Evolutionary conservation across 2,797 vertebrate genomes (phyloP).

Genomic region (Acomys russatus): DNA sequence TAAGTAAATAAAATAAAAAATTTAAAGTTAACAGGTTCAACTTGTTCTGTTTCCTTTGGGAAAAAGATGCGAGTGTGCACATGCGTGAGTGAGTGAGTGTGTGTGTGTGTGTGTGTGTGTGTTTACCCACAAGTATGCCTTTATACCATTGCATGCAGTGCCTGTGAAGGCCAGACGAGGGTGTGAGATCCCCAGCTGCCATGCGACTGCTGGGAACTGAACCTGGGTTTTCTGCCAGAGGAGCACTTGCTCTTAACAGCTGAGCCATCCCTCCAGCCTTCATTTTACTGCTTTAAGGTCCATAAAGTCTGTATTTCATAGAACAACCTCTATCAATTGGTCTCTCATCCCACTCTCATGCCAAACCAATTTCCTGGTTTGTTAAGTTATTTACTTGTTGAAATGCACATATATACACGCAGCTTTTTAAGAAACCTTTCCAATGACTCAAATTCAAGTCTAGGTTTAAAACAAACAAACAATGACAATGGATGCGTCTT

Average conservation of each 20-base stretch:
- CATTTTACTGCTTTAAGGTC: slow-evolving; percentile 24
- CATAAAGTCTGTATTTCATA: not conserved
- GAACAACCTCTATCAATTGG: not conserved
- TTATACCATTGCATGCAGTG: not conserved
- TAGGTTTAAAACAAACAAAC: too few species aligned
- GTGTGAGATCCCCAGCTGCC: not conserved
- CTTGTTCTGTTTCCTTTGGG: not conserved
- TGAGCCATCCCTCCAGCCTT: not conserved
- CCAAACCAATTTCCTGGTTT: not conserved
- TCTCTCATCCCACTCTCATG: not conserved
- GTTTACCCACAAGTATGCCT: not conserved
- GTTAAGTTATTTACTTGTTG: not conserved
- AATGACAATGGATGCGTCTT: too few species aligned
- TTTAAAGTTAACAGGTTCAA: not conserved
- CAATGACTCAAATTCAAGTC: too few species aligned
- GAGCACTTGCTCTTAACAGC: not conserved
- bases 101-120: not conserved
- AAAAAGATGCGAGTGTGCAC: not conserved
- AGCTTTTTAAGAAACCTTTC: too few species aligned
- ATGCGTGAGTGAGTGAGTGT: not conserved
- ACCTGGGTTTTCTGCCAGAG: not conserved
- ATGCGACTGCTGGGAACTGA: not conserved
- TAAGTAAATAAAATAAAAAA: not conserved
- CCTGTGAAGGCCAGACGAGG: not conserved
- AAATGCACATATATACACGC: too few species aligned